Evolutionary conservation across 2,888 invertebrate genomes (phyloP), one percentile per base, ranked within the genome.

Genomic region (Deroplatys truncata): DNA sequence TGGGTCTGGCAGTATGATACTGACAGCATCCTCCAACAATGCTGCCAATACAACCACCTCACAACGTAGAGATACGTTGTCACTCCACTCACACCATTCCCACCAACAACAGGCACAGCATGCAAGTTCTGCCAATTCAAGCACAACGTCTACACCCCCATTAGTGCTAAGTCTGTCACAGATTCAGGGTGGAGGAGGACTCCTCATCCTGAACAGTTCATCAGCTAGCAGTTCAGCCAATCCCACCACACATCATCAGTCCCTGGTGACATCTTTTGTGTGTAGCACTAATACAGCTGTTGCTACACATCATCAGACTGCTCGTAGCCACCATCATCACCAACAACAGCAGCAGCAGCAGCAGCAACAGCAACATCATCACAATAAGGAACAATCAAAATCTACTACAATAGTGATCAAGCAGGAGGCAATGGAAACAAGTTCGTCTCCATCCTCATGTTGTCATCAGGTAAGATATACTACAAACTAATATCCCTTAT

Each of bases 141-240:
- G 89, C 89, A 90, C 91, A 82, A 90, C 89, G 49, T 89, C 91
- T n/a, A 90, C 90, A 94, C 93, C 96, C 91, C 96, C 96, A 25
- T 94, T 97, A 92, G 96, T 98, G 91, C 95, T 98, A 92, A 98
- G 97, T 92, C 94, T 98, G 91, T 97, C 97, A 90, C 98, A 96
- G 93, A 96, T 98, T 88, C 98, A 97, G 94, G 97, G 97, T 84
- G 96, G 97, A 83, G 97, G 97, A 90, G 97, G 97, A 91, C 95
- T 98, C 88, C 94, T 98, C 88, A 98, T 98, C 92, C 94, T 98
- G 82, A 98, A 97, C 93, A 97, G 96, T 92, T 91, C 90, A 25
- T 72, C 85, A 15, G 31, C 82, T 13, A 84, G 84, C 84, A 84
- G 85, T 86, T 85, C 90, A 13, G 84, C 86, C 31, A 85, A 86